phyloP scores from a whole-genome alignment of 2,113 vertebrate species.

The Xyrauchen texanus region DNA sequence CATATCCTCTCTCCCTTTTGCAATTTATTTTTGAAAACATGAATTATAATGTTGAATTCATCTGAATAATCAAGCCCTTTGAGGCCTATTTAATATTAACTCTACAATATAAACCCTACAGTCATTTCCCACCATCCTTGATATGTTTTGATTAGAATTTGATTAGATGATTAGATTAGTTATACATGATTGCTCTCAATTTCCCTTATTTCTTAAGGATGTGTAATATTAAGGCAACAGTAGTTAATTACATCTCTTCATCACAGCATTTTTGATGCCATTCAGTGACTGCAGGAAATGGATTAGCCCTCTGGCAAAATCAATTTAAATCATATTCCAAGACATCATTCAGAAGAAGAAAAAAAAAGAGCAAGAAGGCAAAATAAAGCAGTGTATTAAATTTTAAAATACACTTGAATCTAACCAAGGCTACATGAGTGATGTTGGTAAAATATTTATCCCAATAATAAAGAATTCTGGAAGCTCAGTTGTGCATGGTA shows the following conservation, averaged over 20 bases:
- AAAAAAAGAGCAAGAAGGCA: neutral
- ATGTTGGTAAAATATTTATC: constrained; percentile 45
- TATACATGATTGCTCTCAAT: neutral
- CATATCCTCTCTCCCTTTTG: neutral
- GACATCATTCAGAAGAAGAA: neutral
- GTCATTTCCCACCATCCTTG: neutral
- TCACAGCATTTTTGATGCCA: neutral
- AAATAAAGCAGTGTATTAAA: constrained; percentile 1
- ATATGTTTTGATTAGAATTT: neutral
- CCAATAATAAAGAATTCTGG: constrained; percentile 5
- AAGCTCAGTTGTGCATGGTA: neutral
- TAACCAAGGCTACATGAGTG: neutral
- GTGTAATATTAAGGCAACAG: neutral
- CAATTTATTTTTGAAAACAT: constrained; percentile 20
- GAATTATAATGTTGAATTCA: neutral
- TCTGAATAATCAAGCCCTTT: neutral
- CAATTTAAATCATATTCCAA: constrained; percentile 5
- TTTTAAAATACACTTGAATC: neutral
- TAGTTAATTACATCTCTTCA: neutral
- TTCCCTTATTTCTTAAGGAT: neutral
- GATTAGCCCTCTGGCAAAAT: neutral
- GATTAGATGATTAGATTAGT: neutral
- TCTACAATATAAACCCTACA: neutral
- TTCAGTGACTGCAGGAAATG: constrained; percentile 10
- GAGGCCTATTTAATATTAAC: neutral